A percentile compares a stretch with the other conserved stretches of the same genome.
Conservation (phyloP, 2,797 vertebrate species). For the Sebastes ruberrimus region DNA sequence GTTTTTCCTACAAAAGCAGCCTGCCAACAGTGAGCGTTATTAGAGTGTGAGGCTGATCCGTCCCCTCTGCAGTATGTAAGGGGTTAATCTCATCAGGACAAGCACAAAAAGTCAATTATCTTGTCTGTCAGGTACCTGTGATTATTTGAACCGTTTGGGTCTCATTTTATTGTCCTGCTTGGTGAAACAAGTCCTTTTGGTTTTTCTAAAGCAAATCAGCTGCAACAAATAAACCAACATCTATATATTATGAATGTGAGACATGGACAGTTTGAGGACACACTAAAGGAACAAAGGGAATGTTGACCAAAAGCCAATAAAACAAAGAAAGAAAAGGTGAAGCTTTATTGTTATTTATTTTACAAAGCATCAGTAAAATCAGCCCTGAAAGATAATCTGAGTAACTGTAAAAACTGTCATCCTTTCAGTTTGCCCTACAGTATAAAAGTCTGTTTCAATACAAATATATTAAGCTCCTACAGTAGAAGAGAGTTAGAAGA, state of each 20-base stretch:
- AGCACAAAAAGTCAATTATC: slow-evolving; percentile 23
- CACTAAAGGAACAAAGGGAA: slow-evolving; percentile 10
- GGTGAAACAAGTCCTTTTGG: slow-evolving; percentile 10
- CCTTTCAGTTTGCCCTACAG: slow-evolving; percentile 42
- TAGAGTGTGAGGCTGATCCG: background rate
- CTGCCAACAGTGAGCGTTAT: background rate
- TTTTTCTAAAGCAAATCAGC: slow-evolving; percentile 7
- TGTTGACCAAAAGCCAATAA: slow-evolving; percentile 47
- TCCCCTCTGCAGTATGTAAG: background rate
- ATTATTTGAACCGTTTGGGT: slow-evolving; percentile 12
- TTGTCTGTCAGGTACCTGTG: slow-evolving; percentile 16
- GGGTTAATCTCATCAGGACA: slow-evolving; percentile 21
- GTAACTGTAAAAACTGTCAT: slow-evolving; percentile 66
- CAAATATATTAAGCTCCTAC: slow-evolving; percentile 72
- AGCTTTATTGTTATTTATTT: slow-evolving; percentile 72
- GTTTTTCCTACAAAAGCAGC: background rate
- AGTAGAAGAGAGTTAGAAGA: slow-evolving; percentile 62
- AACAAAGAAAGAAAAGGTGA: slow-evolving; percentile 52
- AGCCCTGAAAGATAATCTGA: slow-evolving; percentile 70
- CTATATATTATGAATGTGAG: background rate
- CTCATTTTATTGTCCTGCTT: background rate
- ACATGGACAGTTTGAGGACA: slow-evolving; percentile 29
- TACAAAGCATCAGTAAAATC: slow-evolving; percentile 79
- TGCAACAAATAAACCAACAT: slow-evolving; percentile 5
- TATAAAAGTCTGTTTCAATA: slow-evolving; percentile 77